Percentiles rank a stretch among this genome's conserved stretches.
Conservation (phyloP, 1,140 invertebrate genomes). For the Phymastichus coffea region DNA sequence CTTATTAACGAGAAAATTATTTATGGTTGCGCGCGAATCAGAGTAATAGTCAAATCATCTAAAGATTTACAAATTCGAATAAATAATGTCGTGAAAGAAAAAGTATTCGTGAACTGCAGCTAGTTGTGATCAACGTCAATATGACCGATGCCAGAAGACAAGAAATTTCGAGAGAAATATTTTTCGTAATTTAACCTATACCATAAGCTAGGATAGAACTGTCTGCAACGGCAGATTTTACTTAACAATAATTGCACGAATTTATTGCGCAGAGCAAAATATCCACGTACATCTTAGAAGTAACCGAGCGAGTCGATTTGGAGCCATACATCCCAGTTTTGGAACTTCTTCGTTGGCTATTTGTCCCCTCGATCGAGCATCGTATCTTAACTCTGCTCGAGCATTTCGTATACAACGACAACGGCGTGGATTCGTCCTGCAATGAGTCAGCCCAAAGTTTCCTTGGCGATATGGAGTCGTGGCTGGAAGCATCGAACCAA, state of each 20-base stretch:
- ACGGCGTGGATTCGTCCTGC: neutral
- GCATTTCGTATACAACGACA: constrained; percentile 37
- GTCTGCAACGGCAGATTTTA: no score
- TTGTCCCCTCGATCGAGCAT: constrained; percentile 39
- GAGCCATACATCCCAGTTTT: constrained; percentile 33
- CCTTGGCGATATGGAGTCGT: neutral
- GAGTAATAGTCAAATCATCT: no score
- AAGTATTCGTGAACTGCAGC: no score
- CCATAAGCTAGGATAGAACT: no score
- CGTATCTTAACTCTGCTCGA: constrained; percentile 34
- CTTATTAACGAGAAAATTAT: no score
- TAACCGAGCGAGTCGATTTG: neutral
- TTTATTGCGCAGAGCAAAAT: neutral
- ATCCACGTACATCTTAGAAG: neutral
- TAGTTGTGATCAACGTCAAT: no score
- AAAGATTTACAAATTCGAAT: no score
- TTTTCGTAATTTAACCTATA: constrained; percentile 10
- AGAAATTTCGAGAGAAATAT: neutral
- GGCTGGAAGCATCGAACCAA: neutral
- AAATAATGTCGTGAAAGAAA: no score
- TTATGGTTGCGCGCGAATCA: no score
- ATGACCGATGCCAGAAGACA: neutral
- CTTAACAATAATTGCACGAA: neutral
- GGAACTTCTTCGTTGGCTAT: constrained; percentile 37
- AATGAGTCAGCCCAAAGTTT: no score